Evolutionary conservation across 2,888 invertebrate species (phyloP).

Genomic region (Chelonus formosanus): DNA sequence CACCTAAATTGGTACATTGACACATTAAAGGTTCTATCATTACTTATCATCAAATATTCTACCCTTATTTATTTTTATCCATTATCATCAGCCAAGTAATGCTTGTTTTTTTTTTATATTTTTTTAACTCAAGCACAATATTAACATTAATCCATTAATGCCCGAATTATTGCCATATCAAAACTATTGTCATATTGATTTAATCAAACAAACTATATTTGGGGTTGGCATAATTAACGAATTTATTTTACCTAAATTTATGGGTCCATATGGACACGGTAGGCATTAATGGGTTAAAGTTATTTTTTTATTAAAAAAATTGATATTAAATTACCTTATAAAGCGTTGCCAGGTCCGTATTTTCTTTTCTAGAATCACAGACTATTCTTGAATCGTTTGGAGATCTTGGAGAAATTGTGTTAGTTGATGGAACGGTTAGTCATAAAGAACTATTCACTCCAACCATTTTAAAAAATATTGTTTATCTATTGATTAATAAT

Average conservation of each 20-base stretch:
- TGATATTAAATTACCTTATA: slow-evolving; percentile 52
- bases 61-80: neutral
- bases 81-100: too few species aligned
- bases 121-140: too few species aligned
- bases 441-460: slow-evolving; percentile 52
- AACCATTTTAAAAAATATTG: slow-evolving; percentile 43
- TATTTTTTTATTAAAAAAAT: neutral
- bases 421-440: slow-evolving; percentile 54
- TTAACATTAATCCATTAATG: too few species aligned
- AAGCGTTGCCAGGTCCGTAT: slow-evolving; percentile 63
- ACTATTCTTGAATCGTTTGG: slow-evolving; percentile 48
- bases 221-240: too few species aligned
- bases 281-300: too few species aligned
- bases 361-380: slow-evolving; percentile 56
- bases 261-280: too few species aligned
- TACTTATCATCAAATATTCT: slow-evolving; percentile 7
- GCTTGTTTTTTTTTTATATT: too few species aligned
- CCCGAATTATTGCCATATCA: too few species aligned
- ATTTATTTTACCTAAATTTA: too few species aligned
- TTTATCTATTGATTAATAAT: neutral
- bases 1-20: slow-evolving; percentile 44
- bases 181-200: too few species aligned
- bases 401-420: slow-evolving; percentile 42
- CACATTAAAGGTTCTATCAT: slow-evolving; percentile 26
- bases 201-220: too few species aligned